These are phyloP conservation scores for Camelus dromedarius DNA, from an alignment of 2,113 vertebrate genomes.

Conservation along the genomic window DNA sequence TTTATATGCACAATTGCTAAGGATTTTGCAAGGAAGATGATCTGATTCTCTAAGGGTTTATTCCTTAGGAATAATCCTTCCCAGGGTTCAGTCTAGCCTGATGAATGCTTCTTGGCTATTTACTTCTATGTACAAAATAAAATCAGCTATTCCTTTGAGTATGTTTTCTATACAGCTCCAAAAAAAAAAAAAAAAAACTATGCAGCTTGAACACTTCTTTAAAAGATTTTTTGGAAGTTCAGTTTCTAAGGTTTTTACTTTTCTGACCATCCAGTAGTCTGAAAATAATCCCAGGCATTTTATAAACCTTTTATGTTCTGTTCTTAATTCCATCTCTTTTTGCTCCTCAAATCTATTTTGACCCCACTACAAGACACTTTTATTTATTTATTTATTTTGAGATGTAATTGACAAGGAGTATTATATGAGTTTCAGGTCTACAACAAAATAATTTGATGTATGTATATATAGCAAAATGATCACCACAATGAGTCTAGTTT, in stretches of 20 bases:
- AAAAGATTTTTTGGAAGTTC: background rate
- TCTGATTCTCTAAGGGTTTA: background rate
- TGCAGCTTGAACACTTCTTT: background rate
- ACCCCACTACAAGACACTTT: background rate
- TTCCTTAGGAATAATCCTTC: background rate
- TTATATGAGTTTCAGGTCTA: background rate
- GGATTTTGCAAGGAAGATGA: background rate
- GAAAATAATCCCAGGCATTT: background rate
- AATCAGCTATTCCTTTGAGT: background rate
- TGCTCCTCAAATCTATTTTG: background rate
- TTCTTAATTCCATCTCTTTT: background rate
- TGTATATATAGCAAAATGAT: background rate
- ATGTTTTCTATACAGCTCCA: background rate
- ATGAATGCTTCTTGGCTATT: background rate
- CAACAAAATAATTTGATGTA: background rate
- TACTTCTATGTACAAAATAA: background rate
- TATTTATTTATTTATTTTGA: background rate
- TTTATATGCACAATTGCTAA: constrained; percentile 71
- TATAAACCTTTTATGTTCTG: background rate
- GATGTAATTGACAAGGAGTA: background rate
- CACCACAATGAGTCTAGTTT: background rate
- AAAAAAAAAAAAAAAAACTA: background rate
- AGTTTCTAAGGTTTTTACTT: background rate
- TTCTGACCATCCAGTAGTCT: background rate
- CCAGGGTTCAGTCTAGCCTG: background rate